Conservation (phyloP, 2,888 invertebrate species). For the Aspidapion aeneum region DNA sequence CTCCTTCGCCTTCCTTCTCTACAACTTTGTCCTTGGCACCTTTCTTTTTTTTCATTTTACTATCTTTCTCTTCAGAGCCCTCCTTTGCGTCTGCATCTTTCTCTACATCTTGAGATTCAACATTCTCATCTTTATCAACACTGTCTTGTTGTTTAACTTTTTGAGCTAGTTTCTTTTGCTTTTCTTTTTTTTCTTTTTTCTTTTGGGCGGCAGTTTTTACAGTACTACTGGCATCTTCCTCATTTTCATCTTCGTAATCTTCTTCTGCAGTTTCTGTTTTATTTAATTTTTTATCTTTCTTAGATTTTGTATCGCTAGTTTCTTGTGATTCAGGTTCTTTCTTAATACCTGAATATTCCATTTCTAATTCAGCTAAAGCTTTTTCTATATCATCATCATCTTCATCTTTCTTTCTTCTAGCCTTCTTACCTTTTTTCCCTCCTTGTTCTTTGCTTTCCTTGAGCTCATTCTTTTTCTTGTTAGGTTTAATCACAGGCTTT, state of each 20-base stretch:
- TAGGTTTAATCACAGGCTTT: conserved; percentile 44
- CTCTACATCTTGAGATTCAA: not conserved
- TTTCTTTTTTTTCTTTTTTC: conserved; percentile 85
- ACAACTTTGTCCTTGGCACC: conserved; percentile 34
- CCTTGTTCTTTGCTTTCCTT: conserved; percentile 35
- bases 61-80: conserved; percentile 45
- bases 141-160: conserved; percentile 49
- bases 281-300: conserved; percentile 27
- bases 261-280: conserved; percentile 34
- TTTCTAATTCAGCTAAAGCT: conserved; percentile 76
- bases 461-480: conserved; percentile 45
- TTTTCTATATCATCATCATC: conserved; percentile 82
- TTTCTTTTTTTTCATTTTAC: conserved; percentile 31
- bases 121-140: conserved; percentile 24
- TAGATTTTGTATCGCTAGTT: conserved; percentile 42
- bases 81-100: conserved; percentile 2
- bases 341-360: conserved; percentile 64
- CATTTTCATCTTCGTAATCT: conserved; percentile 37
- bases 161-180: conserved; percentile 64
- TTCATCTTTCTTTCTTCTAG: conserved; percentile 71
- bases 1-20: conserved; percentile 39
- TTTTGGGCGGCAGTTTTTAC: conserved; percentile 83
- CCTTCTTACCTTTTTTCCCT: conserved; percentile 73
- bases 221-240: conserved; percentile 43
- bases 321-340: conserved; percentile 35